phyloP scores from a whole-genome alignment of 1,140 invertebrate species.

The Calliopsis andreniformis region DNA sequence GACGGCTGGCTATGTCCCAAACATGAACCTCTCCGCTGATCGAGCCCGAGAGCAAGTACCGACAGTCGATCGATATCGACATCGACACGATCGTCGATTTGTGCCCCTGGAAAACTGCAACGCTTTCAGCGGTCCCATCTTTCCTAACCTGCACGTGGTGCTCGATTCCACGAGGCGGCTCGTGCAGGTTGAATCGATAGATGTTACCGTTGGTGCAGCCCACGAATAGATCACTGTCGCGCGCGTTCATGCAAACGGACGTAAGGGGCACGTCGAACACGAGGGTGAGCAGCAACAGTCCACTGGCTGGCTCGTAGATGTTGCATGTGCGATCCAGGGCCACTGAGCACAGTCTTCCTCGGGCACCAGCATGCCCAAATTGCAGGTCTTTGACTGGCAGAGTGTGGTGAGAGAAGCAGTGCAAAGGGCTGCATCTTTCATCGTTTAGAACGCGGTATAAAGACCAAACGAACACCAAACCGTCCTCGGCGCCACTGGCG shows the following conservation, averaged over 20 bases:
- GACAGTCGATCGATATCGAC: conserved; percentile 86
- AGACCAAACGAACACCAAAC: conserved; percentile 90
- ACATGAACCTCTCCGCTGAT: conserved; percentile 87
- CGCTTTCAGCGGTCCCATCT: conserved; percentile 72
- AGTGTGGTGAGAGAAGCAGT: conserved; percentile 88
- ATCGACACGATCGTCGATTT: conserved; percentile 86
- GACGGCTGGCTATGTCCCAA: conserved; percentile 90
- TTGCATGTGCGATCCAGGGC: conserved; percentile 92
- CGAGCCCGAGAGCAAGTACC: conserved; percentile 87
- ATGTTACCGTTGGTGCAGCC: conserved; percentile 88
- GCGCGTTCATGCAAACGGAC: conserved; percentile 86
- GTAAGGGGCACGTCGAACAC: conserved; percentile 88
- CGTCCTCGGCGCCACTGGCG: conserved; percentile 91
- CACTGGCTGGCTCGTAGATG: conserved; percentile 88
- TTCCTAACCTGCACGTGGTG: conserved; percentile 83
- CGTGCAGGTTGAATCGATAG: conserved; percentile 85
- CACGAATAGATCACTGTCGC: conserved; percentile 88
- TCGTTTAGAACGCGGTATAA: conserved; percentile 78
- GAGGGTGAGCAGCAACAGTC: conserved; percentile 86
- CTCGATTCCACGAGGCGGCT: conserved; percentile 85
- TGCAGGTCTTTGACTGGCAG: conserved; percentile 89
- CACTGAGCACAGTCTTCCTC: conserved; percentile 87
- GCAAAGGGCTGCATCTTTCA: conserved; percentile 83
- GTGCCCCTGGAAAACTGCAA: conserved; percentile 83
- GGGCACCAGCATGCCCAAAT: conserved; percentile 83